Percentiles rank a stretch among this genome's conserved stretches.
Conservation (phyloP, 2,113 vertebrate species). For the Istiophorus platypterus region DNA sequence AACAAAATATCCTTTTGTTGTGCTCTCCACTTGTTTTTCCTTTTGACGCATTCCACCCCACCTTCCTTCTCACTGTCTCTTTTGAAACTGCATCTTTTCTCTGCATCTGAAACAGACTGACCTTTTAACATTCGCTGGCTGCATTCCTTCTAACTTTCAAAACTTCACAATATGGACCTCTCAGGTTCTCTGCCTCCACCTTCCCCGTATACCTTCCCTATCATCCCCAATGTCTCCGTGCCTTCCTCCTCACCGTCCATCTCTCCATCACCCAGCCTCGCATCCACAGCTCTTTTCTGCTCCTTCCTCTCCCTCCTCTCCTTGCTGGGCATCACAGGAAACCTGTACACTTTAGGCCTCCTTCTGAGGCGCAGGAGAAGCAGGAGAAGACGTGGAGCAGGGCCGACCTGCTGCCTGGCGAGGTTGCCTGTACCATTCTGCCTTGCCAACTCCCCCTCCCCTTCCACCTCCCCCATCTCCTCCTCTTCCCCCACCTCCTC, state of each 20-base stretch:
- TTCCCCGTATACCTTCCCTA: constrained; percentile 68
- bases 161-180: constrained; percentile 76
- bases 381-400: constrained; percentile 67
- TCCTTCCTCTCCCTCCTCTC: constrained; percentile 87
- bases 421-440: constrained; percentile 71
- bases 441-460: constrained; percentile 71
- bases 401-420: constrained; percentile 67
- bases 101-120: constrained; percentile 14
- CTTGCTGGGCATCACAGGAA: constrained; percentile 85
- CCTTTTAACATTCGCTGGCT: constrained; percentile 4
- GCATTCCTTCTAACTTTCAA: neutral
- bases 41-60: constrained; percentile 7
- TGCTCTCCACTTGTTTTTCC: constrained; percentile 21
- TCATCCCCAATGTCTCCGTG: constrained; percentile 70
- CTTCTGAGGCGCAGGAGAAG: constrained; percentile 80
- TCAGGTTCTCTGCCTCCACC: constrained; percentile 71
- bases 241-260: constrained; percentile 77
- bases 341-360: constrained; percentile 88
- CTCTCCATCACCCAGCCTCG: constrained; percentile 83
- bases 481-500: constrained; percentile 78
- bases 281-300: constrained; percentile 86
- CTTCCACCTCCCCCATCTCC: constrained; percentile 70
- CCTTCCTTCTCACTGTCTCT: neutral
- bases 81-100: neutral
- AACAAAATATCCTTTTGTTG: constrained; percentile 47